phyloP scores from a whole-genome alignment of 2,797 vertebrate species.

The Dipus sagitta region DNA sequence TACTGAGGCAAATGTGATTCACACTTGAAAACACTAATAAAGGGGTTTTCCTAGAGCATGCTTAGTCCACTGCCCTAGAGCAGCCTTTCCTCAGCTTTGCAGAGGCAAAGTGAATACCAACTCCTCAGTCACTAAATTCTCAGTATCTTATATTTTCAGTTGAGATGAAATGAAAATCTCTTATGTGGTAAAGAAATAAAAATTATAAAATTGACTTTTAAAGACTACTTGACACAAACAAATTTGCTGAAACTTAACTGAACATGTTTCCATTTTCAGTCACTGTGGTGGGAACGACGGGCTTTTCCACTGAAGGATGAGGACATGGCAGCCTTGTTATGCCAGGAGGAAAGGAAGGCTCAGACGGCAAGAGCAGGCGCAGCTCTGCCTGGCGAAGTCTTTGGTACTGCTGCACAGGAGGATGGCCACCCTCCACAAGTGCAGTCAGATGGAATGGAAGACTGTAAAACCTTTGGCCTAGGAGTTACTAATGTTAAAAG shows the following conservation, averaged over 20 bases:
- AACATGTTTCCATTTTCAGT: slow-evolving; percentile 84
- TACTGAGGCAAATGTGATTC: neutral
- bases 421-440: slow-evolving; percentile 74
- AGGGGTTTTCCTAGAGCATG: neutral
- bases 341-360: slow-evolving; percentile 80
- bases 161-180: slow-evolving; percentile 49
- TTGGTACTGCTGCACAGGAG: slow-evolving; percentile 77
- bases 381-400: slow-evolving; percentile 72
- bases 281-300: slow-evolving; percentile 89
- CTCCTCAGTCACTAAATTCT: neutral
- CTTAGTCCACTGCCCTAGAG: neutral
- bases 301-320: slow-evolving; percentile 89
- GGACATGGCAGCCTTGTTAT: slow-evolving; percentile 86
- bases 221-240: slow-evolving; percentile 41
- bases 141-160: neutral
- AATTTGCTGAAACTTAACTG: slow-evolving; percentile 73
- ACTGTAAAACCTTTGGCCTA: slow-evolving; percentile 76
- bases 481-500: slow-evolving; percentile 85
- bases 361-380: slow-evolving; percentile 81
- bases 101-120: slow-evolving; percentile 32
- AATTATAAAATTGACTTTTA: slow-evolving; percentile 29
- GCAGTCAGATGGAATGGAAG: slow-evolving; percentile 83
- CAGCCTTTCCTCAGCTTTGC: neutral
- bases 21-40: neutral
- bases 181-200: slow-evolving; percentile 20